Evolutionary conservation across 2,797 vertebrate species (phyloP), one percentile per base, ranked within the genome.

Genomic region (Microcaecilia unicolor): DNA sequence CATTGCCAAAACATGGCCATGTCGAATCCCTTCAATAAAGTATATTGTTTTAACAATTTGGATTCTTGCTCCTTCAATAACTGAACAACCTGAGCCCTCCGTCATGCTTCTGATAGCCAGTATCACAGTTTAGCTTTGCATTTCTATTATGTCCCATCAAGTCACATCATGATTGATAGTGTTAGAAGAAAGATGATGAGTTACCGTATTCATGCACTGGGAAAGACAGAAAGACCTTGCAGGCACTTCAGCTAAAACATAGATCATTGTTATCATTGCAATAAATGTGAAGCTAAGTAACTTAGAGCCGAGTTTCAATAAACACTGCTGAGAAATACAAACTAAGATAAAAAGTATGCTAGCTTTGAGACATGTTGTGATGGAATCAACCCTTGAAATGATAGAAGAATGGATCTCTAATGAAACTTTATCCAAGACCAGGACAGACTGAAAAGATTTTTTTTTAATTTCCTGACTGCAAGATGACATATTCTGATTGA

Each of bases 201-300:
- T 70, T 57, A 48, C 54, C 50, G 39, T 41, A 51, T 67, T 67
- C 69, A 61, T 65, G 40, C 35, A 59, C 72, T 67, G 65, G 41
- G 38, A 55, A 61, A 61, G 65, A 65, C 50, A 40, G 27, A 0
- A 61, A 55, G 34, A 37, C 63, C 69, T 56, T 59, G 61, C 43
- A 61, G 34, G 23, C 50, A 50, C 33, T 46, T 20, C 47, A 39
- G 20, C 39, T 55, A 45, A 50, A 55, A 44, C 31, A 50, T 15
- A 51, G 49, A 59, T 55, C 3, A 8, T 65, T 65, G 37, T 32
- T 55, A 49, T 32, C 8, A 5, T 26, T 32, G 10, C 26, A 53
- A 48, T 35, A 18, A 43, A 30, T 25, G 39, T 19, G 9, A n/a
- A n/a, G n/a, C 2, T 31, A 18, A 10, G n/a, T n/a, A 36, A 37